phyloP scores from a whole-genome alignment of 2,797 vertebrate genomes.

The Pitangus sulphuratus region DNA sequence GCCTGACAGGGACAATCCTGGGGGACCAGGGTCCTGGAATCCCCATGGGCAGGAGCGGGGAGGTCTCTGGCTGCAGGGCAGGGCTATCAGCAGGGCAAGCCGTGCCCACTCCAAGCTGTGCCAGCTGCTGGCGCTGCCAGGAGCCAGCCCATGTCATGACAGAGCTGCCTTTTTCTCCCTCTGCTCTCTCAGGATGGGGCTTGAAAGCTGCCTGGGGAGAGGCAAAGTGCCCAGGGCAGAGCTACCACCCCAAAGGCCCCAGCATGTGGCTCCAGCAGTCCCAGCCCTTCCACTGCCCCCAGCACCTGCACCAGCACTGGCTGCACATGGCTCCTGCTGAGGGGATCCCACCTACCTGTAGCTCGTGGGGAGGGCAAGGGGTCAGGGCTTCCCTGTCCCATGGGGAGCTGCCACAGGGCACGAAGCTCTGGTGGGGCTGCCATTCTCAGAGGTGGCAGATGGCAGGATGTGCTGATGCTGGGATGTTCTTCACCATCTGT shows the following conservation, averaged over 20 bases:
- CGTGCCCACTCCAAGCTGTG: accelerated
- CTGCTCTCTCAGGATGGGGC: neutral
- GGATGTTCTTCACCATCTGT: constrained; percentile 75
- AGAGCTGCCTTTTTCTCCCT: neutral
- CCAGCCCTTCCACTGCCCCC: neutral
- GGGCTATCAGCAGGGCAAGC: too few species aligned
- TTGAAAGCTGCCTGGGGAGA: neutral
- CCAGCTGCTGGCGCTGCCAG: neutral
- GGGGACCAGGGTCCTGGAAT: neutral
- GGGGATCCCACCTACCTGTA: neutral
- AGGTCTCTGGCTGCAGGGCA: neutral
- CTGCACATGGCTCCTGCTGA: neutral
- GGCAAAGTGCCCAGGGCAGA: neutral
- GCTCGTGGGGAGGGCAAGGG: accelerated
- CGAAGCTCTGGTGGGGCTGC: neutral
- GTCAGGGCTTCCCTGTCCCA: neutral
- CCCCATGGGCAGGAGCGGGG: neutral
- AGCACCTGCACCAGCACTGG: neutral
- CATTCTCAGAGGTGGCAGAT: constrained; percentile 65
- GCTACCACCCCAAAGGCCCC: neutral
- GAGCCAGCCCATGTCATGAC: neutral
- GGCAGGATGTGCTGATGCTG: constrained; percentile 68
- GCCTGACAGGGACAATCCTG: neutral
- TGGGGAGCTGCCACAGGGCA: neutral
- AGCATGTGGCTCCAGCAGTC: accelerated